Evolutionary conservation across 2,888 invertebrate genomes (phyloP), one percentile per base, ranked within the genome.

Genomic region (Horisme vitalbata): DNA sequence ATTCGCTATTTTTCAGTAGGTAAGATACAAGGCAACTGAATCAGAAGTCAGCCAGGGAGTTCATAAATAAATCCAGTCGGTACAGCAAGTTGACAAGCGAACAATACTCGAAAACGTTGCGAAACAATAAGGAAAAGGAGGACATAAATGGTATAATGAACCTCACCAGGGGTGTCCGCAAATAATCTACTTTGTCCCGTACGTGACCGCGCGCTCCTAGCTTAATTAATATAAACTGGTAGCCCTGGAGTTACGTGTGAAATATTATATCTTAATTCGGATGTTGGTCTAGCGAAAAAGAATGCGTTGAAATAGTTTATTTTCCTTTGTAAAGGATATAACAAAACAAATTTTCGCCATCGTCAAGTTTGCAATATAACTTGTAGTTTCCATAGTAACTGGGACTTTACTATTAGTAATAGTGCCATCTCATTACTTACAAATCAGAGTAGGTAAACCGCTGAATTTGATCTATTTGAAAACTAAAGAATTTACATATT

Each of bases 221-320:
- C 63, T 69, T 76, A 76, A 76, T 76, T 76, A 74, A 75, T 76
- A 76, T 72, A 67, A 74, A 72, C 73, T 67, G 41, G 48, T 52
- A 54, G 30, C 52, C 52, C 66, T 59, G 48, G 55, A 39, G 43
- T 41, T 47, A 37, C 45, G 45, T 49, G 41, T 39, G 26, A 32
- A 39, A 43, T 43, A 41, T 41, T 37, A 45, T 48, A 45, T 44
- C 38, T 23, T 48, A 47, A 32, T 32, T 49, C 24, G 14, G 23
- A 34, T 41, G 36, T 35, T 33, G 34, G 12, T 33, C 18, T 27
- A 28, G 12, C 8, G 15, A 32, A 15, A 15, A 24, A 32, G 26
- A 30, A 18, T 27, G 12, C 11, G 7, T n/a, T 2, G 21, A 1
- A 8, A 4, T 2, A 23, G 8, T 9, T 23, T 8, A 2, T n/a